Evolutionary conservation across 2,888 invertebrate genomes (phyloP), one percentile per base, ranked within the genome.

Genomic region (Harpalus rubripes): DNA sequence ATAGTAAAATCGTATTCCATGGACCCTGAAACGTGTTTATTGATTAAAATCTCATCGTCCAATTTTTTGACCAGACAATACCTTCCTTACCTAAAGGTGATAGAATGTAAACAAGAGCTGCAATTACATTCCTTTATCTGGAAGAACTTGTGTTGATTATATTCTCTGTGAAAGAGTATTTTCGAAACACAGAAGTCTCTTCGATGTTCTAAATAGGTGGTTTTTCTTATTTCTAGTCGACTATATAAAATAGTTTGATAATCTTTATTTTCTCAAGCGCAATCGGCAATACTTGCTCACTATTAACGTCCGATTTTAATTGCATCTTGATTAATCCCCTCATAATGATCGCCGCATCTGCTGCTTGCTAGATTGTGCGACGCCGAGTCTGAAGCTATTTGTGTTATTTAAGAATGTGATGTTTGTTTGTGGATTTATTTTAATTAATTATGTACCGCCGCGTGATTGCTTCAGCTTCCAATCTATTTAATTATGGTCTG

Each of bases 281-380:
- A 63, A 63, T 63, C 63, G 63, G 68, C 39, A 56, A 56, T 39
- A 16, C 39, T 16, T 22, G 61, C 44, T 18, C 44, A 74, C 12
- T 59, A 16, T 79, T 59, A 79, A 59, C 15, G 78, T 32, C 18
- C 7, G 79, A 18, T 79, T 79, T 79, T 79, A 79, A 79, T 79
- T 79, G 58, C 59, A n/a, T 39, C 32, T 58, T 79, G 59, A 79
- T 79, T 59, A 79, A 79, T 61, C 39, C 39, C 15, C 59, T 41
- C 61, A 61, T 79, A 79, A 79, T 79, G 79, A 79, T 26, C 78
- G 32, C 59, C 16, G 72, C 44, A 79, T 79, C 59, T 59, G 79
- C 16, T 74, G 18, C 18, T 74, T 7, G 12, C 26, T 61, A 18
- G 61, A 61, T 61, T 74, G 3, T 74, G 72, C 15, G 72, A 76